Evolutionary conservation across 2,113 vertebrate genomes (phyloP).

Genomic region (Astatotilapia flaviijosephi): DNA sequence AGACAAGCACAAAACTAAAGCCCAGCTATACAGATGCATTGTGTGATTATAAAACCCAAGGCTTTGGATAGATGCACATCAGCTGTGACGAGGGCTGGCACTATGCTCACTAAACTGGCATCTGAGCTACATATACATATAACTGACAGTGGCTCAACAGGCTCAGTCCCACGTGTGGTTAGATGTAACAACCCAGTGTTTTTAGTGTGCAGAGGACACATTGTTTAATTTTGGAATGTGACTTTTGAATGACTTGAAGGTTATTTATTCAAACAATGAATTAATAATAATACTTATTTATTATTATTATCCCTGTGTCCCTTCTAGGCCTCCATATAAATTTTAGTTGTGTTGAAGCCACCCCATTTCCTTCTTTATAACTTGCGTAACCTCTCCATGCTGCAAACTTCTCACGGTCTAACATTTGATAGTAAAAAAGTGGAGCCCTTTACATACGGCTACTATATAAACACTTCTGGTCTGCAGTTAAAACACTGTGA

Average conservation of each 20-base stretch:
- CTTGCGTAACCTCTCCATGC: neutral
- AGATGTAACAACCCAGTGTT: neutral
- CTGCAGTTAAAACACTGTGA: neutral
- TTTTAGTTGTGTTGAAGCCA: neutral
- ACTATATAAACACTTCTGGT: neutral
- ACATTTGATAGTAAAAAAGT: neutral
- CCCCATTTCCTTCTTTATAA: neutral
- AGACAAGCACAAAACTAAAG: neutral
- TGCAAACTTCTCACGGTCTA: neutral
- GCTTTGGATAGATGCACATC: neutral
- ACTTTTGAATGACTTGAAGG: neutral
- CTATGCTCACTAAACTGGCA: neutral
- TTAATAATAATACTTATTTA: neutral
- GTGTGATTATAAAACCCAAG: neutral
- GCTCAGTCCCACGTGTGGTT: neutral
- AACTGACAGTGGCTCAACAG: neutral
- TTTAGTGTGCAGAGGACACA: neutral
- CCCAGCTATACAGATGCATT: neutral
- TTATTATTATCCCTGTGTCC: neutral
- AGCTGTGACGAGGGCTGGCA: neutral
- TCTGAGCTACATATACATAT: neutral
- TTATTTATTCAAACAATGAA: neutral
- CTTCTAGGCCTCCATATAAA: neutral
- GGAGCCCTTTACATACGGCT: neutral
- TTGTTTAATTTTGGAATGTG: neutral